Conservation (phyloP, 2,888 invertebrate species). For the Cosmia trapezina region DNA sequence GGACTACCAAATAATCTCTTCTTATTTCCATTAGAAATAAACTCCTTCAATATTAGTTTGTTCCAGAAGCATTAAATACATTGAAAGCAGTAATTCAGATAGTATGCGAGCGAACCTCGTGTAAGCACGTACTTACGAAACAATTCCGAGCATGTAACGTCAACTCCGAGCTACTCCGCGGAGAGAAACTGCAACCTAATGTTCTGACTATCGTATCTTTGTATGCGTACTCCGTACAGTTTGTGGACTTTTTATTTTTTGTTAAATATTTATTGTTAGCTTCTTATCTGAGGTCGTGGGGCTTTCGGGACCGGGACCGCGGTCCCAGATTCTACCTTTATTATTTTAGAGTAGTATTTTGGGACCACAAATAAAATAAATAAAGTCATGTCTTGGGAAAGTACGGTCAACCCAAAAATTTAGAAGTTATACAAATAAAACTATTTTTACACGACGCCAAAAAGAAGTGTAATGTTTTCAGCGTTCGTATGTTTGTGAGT, state of each 20-base stretch:
- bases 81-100: conserved; percentile 26
- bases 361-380: no score
- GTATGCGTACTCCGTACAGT: not conserved
- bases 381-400: no score
- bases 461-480: no score
- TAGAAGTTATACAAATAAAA: no score
- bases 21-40: not conserved
- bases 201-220: conserved; percentile 11
- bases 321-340: no score
- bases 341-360: no score
- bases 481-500: no score
- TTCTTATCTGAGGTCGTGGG: no score
- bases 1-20: no score
- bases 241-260: conserved; percentile 6
- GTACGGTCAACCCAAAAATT: no score
- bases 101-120: conserved; percentile 14
- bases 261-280: not conserved
- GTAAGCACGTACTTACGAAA: conserved; percentile 55
- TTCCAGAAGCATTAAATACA: conserved; percentile 11
- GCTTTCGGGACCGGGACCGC: no score
- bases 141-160: conserved; percentile 46
- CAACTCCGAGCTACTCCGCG: conserved; percentile 49
- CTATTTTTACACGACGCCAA: no score
- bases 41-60: not conserved
- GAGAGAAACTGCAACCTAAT: conserved; percentile 36